These are phyloP conservation scores for Ploceus nigricollis DNA, from an alignment of 2,113 vertebrate species.

Conservation along the genomic window DNA sequence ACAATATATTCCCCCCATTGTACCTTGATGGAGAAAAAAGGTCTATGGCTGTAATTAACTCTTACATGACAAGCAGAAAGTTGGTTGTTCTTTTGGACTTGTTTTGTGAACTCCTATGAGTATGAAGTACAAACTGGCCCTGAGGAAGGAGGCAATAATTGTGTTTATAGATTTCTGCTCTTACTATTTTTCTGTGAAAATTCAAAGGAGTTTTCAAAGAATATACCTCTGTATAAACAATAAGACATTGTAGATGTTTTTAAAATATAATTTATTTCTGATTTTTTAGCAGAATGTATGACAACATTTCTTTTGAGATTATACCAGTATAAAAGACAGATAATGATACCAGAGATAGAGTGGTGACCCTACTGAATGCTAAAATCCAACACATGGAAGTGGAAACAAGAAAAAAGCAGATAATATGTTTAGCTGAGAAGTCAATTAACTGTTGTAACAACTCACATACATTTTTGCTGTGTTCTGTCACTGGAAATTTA, in stretches of 20 bases:
- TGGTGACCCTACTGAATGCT: not conserved
- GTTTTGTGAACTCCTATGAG: not conserved
- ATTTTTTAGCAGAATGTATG: not conserved
- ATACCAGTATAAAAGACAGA: not conserved
- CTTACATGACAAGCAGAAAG: not conserved
- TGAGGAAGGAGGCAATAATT: not conserved
- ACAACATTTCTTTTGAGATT: not conserved
- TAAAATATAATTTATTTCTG: not conserved
- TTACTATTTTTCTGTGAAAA: not conserved
- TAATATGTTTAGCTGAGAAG: not conserved
- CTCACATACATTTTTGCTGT: not conserved
- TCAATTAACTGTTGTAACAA: not conserved
- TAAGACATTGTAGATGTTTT: not conserved
- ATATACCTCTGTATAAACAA: not conserved
- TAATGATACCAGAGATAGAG: not conserved
- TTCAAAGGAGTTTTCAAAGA: not conserved
- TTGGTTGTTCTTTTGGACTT: not conserved
- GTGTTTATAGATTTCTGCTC: not conserved
- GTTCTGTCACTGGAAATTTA: not conserved
- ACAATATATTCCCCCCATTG: accelerated
- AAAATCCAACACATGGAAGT: not conserved
- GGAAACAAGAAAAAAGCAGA: not conserved
- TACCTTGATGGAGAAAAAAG: not conserved
- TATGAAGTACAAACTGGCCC: not conserved
- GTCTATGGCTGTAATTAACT: not conserved